Evolutionary conservation across 2,888 invertebrate genomes (phyloP).

Genomic region (Pharmacophagus antenor): DNA sequence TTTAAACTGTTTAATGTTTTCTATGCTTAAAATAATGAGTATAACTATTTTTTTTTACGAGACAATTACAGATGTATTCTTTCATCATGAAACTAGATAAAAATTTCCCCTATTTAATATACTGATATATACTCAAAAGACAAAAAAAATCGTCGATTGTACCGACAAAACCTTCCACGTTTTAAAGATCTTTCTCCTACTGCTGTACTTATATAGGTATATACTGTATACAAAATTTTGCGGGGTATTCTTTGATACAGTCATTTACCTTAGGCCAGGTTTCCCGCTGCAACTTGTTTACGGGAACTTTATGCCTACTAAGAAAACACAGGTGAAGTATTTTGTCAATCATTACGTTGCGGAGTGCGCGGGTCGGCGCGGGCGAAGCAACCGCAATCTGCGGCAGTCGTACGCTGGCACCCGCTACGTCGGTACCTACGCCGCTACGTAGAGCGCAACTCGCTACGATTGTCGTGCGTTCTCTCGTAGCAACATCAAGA

Average conservation of each 20-base stretch:
- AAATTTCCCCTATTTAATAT: no score
- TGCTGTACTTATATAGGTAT: no score
- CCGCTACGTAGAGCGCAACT: constrained; percentile 38
- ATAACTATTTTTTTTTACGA: no score
- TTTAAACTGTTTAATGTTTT: background rate
- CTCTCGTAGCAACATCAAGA: constrained; percentile 45
- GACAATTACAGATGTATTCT: background rate
- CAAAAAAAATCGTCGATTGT: no score
- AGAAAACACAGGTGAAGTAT: constrained; percentile 71
- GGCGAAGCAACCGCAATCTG: constrained; percentile 41
- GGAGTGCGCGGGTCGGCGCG: constrained; percentile 40
- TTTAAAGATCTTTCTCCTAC: no score
- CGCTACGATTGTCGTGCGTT: constrained; percentile 43
- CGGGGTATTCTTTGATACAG: constrained; percentile 5
- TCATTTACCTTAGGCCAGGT: constrained; percentile 32
- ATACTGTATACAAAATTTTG: no score
- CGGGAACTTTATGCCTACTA: constrained; percentile 44
- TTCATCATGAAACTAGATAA: no score
- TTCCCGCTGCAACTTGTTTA: constrained; percentile 46
- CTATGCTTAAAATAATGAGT: background rate
- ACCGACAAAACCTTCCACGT: no score
- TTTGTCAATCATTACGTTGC: constrained; percentile 69
- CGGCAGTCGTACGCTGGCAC: constrained; percentile 45
- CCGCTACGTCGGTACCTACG: constrained; percentile 45
- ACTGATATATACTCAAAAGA: no score